Conservation (phyloP, 1,140 invertebrate species). For the Scaptomyza hsui region DNA sequence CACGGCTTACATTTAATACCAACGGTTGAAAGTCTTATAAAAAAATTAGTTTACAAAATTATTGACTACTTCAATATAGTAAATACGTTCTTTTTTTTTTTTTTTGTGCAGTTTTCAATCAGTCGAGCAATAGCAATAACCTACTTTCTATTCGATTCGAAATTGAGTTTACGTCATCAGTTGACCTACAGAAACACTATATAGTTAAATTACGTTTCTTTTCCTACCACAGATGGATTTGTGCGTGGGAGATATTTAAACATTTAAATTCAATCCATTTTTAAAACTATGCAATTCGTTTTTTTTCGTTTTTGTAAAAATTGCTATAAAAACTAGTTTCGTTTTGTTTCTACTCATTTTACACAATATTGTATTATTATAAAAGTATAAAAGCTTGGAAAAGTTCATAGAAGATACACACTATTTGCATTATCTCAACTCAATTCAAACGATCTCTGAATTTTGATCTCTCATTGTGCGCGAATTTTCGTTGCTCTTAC, state of each 20-base stretch:
- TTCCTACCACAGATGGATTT: slow-evolving; percentile 52
- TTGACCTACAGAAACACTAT: slow-evolving; percentile 69
- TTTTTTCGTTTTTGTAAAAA: slow-evolving; percentile 71
- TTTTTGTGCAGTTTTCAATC: slow-evolving; percentile 66
- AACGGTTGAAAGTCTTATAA: slow-evolving; percentile 48
- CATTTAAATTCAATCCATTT: slow-evolving; percentile 69
- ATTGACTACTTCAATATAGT: slow-evolving; percentile 43
- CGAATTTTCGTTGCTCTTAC: slow-evolving; percentile 82
- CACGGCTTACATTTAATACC: slow-evolving; percentile 26
- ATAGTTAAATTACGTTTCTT: slow-evolving; percentile 62
- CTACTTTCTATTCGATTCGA: slow-evolving; percentile 58
- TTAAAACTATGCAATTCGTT: slow-evolving; percentile 79
- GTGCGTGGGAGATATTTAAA: slow-evolving; percentile 44
- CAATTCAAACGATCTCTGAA: slow-evolving; percentile 43
- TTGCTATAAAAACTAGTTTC: slow-evolving; percentile 83
- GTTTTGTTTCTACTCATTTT: slow-evolving; percentile 77
- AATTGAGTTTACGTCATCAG: slow-evolving; percentile 63
- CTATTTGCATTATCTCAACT: slow-evolving; percentile 48
- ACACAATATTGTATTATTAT: slow-evolving; percentile 78
- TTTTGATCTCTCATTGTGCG: slow-evolving; percentile 50
- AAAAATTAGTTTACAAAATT: slow-evolving; percentile 74
- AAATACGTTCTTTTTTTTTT: slow-evolving; percentile 40
- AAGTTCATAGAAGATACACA: slow-evolving; percentile 73
- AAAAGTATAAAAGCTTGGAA: slow-evolving; percentile 82
- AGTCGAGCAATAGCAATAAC: slow-evolving; percentile 82